Evolutionary conservation across 2,888 invertebrate species (phyloP).

Genomic region (Cancer borealis): DNA sequence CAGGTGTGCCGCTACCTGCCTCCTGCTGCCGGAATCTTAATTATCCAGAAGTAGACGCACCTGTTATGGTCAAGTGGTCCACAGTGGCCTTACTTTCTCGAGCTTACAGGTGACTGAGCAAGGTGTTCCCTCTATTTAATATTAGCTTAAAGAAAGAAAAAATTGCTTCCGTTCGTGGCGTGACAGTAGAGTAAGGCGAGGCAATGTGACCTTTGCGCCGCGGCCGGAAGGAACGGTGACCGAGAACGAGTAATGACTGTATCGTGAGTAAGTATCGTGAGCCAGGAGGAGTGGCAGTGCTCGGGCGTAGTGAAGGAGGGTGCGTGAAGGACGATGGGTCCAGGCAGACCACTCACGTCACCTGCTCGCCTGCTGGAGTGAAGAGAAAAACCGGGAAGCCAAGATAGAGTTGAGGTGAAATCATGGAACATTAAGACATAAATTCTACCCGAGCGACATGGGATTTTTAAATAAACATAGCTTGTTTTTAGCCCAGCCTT

Average conservation of each 20-base stretch:
- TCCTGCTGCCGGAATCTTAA: neutral
- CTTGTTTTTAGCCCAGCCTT: neutral
- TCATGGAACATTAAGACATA: conserved; percentile 31
- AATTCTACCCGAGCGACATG: neutral
- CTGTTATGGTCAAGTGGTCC: conserved; percentile 34
- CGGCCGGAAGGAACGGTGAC: conserved; percentile 23
- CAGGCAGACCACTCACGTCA: neutral
- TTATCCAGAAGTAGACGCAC: neutral
- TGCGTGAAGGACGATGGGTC: neutral
- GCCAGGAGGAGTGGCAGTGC: neutral
- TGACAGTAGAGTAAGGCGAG: neutral
- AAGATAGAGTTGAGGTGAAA: conserved; percentile 24
- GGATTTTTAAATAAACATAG: neutral
- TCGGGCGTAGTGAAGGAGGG: neutral
- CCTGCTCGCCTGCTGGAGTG: neutral
- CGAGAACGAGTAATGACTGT: conserved; percentile 17
- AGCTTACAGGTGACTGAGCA: neutral
- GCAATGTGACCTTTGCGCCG: neutral
- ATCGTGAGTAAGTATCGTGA: conserved; percentile 17
- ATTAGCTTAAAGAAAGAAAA: neutral
- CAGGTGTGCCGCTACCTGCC: conserved; percentile 31
- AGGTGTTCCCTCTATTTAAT: neutral
- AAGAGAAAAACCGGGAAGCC: neutral
- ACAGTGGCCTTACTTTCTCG: neutral
- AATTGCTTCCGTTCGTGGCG: neutral